These are phyloP conservation scores for Aphyosemion australe DNA, from an alignment of 2,113 vertebrate genomes.

Conservation along the genomic window DNA sequence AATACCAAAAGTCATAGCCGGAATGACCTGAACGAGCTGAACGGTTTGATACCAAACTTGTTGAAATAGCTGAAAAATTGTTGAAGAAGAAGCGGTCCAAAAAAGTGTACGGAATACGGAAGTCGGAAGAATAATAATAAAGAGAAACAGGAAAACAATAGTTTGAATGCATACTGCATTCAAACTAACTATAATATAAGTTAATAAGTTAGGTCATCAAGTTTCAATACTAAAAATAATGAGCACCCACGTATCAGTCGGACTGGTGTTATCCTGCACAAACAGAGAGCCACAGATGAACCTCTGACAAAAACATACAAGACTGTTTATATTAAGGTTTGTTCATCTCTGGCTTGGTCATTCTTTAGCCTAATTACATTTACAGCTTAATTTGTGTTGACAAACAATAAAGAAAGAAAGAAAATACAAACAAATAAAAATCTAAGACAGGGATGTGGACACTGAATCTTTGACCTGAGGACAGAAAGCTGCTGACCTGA, in stretches of 20 bases:
- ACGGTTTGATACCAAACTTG: too few relatives aligned
- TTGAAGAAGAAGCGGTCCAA: too few relatives aligned
- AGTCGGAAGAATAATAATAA: too few relatives aligned
- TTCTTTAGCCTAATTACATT: constrained; percentile 51
- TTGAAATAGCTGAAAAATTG: too few relatives aligned
- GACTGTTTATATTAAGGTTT: constrained; percentile 3
- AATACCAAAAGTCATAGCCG: too few relatives aligned
- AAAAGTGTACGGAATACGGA: too few relatives aligned
- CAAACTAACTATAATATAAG: too few relatives aligned
- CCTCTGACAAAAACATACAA: constrained; percentile 37
- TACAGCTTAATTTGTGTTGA: constrained; percentile 64
- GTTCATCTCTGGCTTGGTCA: constrained; percentile 63
- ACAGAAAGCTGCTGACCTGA: constrained; percentile 85
- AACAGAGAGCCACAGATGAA: constrained; percentile 66
- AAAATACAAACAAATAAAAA: constrained; percentile 49
- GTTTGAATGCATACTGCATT: too few relatives aligned
- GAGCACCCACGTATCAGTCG: constrained; percentile 54
- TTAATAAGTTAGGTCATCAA: too few relatives aligned
- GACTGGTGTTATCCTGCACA: constrained; percentile 70
- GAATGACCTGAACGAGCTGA: too few relatives aligned
- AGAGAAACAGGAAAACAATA: too few relatives aligned
- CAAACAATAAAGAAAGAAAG: constrained; percentile 56
- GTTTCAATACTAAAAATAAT: constrained; percentile 20
- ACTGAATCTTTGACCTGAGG: constrained; percentile 79
- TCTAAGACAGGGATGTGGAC: constrained; percentile 72